Evolutionary conservation across 2,797 vertebrate genomes (phyloP).

Genomic region (Xenopus petersii): DNA sequence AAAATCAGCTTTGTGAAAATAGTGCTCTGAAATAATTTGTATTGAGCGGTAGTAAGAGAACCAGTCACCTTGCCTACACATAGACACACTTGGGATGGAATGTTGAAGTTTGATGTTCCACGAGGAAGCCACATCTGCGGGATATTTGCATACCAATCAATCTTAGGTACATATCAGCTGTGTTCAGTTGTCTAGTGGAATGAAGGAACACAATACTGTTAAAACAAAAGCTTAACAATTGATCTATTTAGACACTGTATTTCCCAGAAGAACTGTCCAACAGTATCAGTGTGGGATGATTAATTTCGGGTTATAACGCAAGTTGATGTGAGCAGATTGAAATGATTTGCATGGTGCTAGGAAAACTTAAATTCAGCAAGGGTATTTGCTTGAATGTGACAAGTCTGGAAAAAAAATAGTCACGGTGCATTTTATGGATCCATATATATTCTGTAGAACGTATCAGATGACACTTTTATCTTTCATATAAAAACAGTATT

Average conservation of each 20-base stretch:
- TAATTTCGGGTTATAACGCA: constrained; percentile 3
- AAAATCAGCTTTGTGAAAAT: too few relatives aligned
- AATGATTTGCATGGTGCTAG: constrained; percentile 9
- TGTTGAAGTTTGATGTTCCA: background rate
- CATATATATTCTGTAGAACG: too few relatives aligned
- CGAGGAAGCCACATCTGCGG: background rate
- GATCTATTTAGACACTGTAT: background rate
- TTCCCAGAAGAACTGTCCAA: background rate
- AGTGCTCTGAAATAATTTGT: background rate
- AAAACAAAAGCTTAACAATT: constrained; percentile 2
- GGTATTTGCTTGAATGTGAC: too few relatives aligned
- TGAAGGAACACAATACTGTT: constrained; percentile 2
- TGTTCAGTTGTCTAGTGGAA: background rate
- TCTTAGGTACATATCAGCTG: background rate
- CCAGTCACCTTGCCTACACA: too few relatives aligned
- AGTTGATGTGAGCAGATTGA: constrained; percentile 2
- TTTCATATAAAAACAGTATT: too few relatives aligned
- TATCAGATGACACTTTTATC: too few relatives aligned
- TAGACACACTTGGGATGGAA: background rate
- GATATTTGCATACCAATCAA: constrained; percentile 10
- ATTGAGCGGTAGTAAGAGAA: background rate
- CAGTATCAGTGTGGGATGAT: background rate
- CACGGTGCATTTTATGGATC: too few relatives aligned
- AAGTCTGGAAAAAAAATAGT: too few relatives aligned
- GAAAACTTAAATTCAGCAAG: too few relatives aligned